These are phyloP conservation scores for Cryptomyrus ogoouensis DNA, from an alignment of 2,113 vertebrate species.

Conservation along the genomic window DNA sequence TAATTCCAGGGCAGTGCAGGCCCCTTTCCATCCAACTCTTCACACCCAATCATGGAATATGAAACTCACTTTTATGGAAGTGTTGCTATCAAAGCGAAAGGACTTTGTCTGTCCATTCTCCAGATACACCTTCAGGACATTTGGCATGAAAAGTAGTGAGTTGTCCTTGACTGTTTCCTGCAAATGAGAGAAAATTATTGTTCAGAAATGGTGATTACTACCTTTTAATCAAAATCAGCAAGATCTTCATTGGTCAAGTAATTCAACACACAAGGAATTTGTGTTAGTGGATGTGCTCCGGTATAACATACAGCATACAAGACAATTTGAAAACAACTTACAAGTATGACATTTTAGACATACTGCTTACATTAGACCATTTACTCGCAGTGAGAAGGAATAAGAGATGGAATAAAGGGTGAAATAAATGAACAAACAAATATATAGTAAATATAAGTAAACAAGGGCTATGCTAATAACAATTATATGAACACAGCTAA, in stretches of 20 bases:
- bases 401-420: neutral
- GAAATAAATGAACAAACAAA: neutral
- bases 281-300: neutral
- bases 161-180: conserved; percentile 96
- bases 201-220: neutral
- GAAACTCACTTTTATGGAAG: conserved; percentile 84
- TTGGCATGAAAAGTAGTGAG: conserved; percentile 97
- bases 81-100: conserved; percentile 91
- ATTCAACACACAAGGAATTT: neutral
- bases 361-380: neutral
- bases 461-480: neutral
- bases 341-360: neutral
- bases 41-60: neutral
- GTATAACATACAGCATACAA: neutral
- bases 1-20: neutral
- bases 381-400: neutral
- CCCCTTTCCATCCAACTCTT: neutral
- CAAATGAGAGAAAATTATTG: conserved; percentile 10
- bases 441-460: neutral
- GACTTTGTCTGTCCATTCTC: conserved; percentile 98
- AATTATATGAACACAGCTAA: neutral
- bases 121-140: conserved; percentile 95
- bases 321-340: neutral
- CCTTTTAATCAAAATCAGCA: neutral
- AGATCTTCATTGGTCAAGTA: neutral